These are phyloP conservation scores for Andrena dorsata DNA, from an alignment of 2,888 invertebrate genomes.

Conservation along the genomic window DNA sequence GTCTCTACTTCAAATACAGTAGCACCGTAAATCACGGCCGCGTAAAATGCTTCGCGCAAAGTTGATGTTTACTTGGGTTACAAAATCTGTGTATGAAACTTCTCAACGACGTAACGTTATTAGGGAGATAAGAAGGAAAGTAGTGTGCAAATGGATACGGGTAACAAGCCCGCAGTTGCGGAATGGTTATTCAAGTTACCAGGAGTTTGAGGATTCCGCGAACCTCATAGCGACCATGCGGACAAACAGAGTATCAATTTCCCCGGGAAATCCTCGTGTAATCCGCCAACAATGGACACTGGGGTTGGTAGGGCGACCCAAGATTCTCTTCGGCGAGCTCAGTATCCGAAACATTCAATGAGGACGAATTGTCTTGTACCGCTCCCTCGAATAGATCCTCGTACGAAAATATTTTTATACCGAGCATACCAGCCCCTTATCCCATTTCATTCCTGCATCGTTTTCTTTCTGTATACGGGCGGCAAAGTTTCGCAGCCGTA, in stretches of 20 bases:
- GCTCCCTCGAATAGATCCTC: constrained; percentile 47
- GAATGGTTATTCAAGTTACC: constrained; percentile 58
- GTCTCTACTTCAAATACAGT: not conserved
- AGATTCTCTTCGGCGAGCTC: constrained; percentile 56
- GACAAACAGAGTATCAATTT: constrained; percentile 80
- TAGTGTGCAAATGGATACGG: constrained; percentile 31
- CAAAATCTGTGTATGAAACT: not conserved
- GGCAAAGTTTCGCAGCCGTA: constrained; percentile 41
- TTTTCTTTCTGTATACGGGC: constrained; percentile 1
- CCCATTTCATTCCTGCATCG: constrained; percentile 21
- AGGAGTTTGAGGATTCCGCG: constrained; percentile 49
- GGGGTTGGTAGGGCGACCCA: constrained; percentile 62
- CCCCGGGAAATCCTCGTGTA: constrained; percentile 79
- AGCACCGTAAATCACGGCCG: not conserved
- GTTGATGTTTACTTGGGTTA: not conserved
- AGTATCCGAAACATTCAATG: constrained; percentile 61
- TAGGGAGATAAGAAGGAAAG: constrained; percentile 35
- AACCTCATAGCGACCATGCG: constrained; percentile 61
- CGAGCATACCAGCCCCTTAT: constrained; percentile 15
- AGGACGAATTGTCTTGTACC: constrained; percentile 59
- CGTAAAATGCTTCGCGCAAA: not conserved
- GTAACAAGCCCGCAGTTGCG: constrained; percentile 35
- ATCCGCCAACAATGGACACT: constrained; percentile 77
- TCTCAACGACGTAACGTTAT: constrained; percentile 21
- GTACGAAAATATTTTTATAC: constrained; percentile 48